Evolutionary conservation across 2,113 vertebrate species (phyloP).

Genomic region (Cochlearius cochlearius): DNA sequence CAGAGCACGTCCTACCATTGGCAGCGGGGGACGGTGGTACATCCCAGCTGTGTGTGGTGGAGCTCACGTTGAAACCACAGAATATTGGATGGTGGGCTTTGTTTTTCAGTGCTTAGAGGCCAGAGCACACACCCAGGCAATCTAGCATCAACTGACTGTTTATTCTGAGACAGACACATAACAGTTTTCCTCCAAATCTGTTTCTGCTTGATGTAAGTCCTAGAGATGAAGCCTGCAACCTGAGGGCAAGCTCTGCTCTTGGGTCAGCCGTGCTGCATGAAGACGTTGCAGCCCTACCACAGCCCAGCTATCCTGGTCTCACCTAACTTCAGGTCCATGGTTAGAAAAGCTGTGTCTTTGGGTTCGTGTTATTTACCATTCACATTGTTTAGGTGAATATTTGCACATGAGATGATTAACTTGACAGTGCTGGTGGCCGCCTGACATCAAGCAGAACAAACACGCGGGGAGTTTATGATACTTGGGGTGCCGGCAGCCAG

Average conservation of each 20-base stretch:
- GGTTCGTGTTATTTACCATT: neutral
- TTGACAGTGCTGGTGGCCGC: neutral
- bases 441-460: neutral
- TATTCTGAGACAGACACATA: neutral
- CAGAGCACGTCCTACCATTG: neutral
- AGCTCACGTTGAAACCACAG: neutral
- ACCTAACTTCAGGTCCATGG: neutral
- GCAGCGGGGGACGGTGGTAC: neutral
- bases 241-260: neutral
- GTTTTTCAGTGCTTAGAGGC: neutral
- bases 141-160: neutral
- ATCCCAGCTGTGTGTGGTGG: neutral
- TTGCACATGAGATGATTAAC: accelerated
- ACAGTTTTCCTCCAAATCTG: neutral
- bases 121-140: neutral
- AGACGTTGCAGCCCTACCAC: neutral
- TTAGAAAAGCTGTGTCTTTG: neutral
- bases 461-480: neutral
- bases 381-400: neutral
- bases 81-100: neutral
- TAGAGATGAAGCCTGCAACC: neutral
- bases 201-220: neutral
- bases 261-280: neutral
- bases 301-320: neutral
- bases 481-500: neutral